Conservation (phyloP, 2,797 vertebrate genomes). For the Lepilemur ruficaudatus region DNA sequence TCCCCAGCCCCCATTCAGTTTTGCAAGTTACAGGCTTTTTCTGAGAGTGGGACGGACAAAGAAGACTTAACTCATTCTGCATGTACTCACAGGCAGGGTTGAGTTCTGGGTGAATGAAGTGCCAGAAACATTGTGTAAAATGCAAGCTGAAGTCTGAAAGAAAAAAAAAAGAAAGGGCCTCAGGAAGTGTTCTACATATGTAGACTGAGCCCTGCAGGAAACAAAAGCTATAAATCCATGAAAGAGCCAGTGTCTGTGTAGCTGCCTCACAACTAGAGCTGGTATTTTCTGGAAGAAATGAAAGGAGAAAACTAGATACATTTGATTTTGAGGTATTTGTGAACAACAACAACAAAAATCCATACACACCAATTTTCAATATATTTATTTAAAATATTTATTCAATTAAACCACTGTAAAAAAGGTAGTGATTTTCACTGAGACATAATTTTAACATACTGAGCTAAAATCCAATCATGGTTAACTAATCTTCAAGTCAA, state of each 20-base stretch:
- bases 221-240: not conserved
- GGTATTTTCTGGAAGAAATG: not conserved
- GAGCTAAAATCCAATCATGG: not conserved
- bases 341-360: not conserved
- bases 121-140: not conserved
- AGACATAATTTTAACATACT: not conserved
- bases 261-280: not conserved
- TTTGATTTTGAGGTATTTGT: not conserved
- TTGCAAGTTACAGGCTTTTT: not conserved
- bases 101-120: not conserved
- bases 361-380: not conserved
- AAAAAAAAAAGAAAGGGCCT: not conserved
- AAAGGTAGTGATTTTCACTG: not conserved
- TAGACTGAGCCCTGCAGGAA: not conserved
- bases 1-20: not conserved
- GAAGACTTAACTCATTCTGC: not conserved
- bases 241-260: not conserved
- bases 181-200: not conserved
- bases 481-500: not conserved
- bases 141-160: not conserved
- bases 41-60: not conserved
- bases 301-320: not conserved
- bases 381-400: not conserved
- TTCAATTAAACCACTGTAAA: not conserved
- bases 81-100: not conserved